Conservation (phyloP, 2,113 vertebrate genomes). For the Rhegmatorhina hoffmannsi region DNA sequence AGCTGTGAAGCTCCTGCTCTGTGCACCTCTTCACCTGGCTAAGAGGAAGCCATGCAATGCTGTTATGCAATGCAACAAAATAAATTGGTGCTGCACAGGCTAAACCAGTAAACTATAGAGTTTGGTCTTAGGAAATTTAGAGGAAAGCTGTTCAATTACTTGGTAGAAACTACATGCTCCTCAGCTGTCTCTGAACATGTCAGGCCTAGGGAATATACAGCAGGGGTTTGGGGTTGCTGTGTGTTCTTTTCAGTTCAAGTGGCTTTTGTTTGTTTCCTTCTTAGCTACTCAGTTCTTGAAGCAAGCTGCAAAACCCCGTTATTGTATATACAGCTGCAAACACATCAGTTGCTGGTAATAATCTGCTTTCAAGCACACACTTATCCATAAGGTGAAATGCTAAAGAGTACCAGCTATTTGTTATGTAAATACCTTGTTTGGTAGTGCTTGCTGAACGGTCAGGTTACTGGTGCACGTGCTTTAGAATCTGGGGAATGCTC, state of each 20-base stretch:
- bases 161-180: background rate
- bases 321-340: background rate
- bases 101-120: conserved; percentile 48
- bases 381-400: background rate
- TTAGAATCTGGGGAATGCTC: background rate
- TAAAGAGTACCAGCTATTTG: background rate
- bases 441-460: background rate
- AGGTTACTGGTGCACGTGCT: background rate
- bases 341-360: background rate
- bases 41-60: background rate
- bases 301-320: background rate
- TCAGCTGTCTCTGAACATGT: background rate
- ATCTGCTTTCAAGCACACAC: background rate
- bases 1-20: background rate
- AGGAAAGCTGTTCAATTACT: conserved; percentile 52
- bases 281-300: background rate
- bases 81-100: conserved; percentile 8
- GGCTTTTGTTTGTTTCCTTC: background rate
- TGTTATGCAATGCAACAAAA: background rate
- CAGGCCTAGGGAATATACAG: background rate
- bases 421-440: background rate
- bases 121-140: conserved; percentile 19
- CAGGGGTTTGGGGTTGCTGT: background rate
- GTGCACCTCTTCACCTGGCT: background rate
- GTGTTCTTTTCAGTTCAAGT: background rate